Conservation (phyloP, 2,797 vertebrate genomes). For the Siniperca undulata region DNA sequence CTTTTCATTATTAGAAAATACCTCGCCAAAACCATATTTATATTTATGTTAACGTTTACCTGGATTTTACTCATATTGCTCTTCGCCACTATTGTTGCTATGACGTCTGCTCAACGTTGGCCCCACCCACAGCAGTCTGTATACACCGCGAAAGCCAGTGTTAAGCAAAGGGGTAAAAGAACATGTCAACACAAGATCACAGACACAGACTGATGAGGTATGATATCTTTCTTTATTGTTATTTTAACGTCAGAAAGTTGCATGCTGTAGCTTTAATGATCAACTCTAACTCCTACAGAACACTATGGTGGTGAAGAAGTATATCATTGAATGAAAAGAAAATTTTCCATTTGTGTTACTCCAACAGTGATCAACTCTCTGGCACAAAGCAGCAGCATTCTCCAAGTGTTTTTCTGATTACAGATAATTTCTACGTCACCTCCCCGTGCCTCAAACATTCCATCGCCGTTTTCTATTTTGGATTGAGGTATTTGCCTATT, state of each 20-base stretch:
- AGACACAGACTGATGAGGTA: slow-evolving; percentile 10
- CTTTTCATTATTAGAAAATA: background rate
- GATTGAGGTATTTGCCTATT: slow-evolving; percentile 63
- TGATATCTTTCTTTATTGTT: slow-evolving; percentile 11
- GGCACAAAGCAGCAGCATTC: slow-evolving; percentile 66
- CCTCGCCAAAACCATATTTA: rapidly evolving
- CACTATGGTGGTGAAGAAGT: background rate
- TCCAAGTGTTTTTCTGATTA: slow-evolving; percentile 68
- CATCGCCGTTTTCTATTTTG: slow-evolving; percentile 64
- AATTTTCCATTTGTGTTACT: slow-evolving; percentile 11
- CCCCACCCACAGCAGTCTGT: background rate
- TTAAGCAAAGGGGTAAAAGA: background rate
- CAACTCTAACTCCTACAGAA: background rate
- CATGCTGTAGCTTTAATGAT: background rate
- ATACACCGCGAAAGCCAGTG: background rate
- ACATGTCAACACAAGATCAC: slow-evolving; percentile 27
- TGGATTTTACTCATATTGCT: background rate
- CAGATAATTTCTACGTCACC: slow-evolving; percentile 71
- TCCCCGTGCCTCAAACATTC: slow-evolving; percentile 65
- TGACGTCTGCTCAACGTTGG: background rate
- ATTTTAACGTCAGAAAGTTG: background rate
- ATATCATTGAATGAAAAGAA: background rate
- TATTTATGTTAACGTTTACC: background rate
- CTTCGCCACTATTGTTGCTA: background rate
- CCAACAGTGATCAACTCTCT: slow-evolving; percentile 35